phyloP scores from a whole-genome alignment of 2,797 vertebrate species.

The Numenius phaeopus region DNA sequence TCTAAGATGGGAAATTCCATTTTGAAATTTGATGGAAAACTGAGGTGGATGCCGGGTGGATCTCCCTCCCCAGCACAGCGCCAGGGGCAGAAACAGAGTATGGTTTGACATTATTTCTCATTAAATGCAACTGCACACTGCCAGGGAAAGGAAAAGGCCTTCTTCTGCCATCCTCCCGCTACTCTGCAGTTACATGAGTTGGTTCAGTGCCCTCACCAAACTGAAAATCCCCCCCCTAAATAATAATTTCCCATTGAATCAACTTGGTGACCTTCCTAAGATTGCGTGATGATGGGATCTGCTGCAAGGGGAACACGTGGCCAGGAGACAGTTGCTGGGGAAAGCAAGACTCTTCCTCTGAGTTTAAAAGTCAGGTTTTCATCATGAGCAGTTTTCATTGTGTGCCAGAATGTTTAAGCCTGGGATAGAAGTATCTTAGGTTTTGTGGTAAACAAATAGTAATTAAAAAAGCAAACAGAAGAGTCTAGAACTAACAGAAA shows the following conservation, averaged over 20 bases:
- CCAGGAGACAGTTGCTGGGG: not conserved
- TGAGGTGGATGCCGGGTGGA: not conserved
- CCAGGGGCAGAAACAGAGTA: not conserved
- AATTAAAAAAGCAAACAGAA: not conserved
- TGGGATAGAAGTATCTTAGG: not conserved
- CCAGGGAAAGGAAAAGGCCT: not conserved
- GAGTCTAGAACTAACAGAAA: not conserved
- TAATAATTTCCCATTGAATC: not conserved
- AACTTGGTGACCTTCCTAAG: not conserved
- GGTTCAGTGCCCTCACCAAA: not conserved
- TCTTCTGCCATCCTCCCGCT: not conserved
- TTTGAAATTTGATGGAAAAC: not conserved
- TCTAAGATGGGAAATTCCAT: not conserved
- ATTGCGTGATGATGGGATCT: accelerated
- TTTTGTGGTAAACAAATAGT: not conserved
- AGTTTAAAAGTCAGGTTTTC: not conserved
- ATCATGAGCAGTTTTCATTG: not conserved
- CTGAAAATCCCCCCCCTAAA: not conserved
- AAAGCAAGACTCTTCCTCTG: not conserved
- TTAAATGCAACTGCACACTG: not conserved
- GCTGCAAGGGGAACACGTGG: not conserved
- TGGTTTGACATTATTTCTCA: not conserved
- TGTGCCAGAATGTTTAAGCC: not conserved
- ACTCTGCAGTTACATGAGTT: not conserved
- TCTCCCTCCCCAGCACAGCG: not conserved